Conservation (phyloP, 2,113 vertebrate genomes). For the Gadus chalcogrammus region DNA sequence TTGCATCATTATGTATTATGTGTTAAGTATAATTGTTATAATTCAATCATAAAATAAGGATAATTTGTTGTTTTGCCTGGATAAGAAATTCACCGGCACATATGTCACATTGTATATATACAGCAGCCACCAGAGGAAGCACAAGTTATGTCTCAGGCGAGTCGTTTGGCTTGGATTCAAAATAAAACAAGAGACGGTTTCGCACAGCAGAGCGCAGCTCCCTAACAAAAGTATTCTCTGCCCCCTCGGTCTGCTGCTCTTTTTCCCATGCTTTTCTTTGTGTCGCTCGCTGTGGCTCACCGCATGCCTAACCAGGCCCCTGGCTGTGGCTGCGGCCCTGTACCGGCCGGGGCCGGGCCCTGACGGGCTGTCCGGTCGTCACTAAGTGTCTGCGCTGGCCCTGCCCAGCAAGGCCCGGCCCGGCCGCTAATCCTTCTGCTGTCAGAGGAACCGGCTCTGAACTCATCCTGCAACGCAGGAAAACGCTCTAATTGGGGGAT, state of each 20-base stretch:
- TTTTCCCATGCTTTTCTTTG: conserved; percentile 68
- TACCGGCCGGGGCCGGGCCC: conserved; percentile 44
- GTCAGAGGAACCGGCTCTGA: conserved; percentile 72
- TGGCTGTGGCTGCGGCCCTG: conserved; percentile 45
- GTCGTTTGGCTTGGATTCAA: background rate
- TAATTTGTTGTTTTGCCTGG: no score
- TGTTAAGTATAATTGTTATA: no score
- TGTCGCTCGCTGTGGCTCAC: conserved; percentile 54
- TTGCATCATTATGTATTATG: no score
- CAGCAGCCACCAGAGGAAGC: background rate
- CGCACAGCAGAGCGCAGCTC: background rate
- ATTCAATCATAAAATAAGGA: no score
- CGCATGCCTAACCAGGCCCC: conserved; percentile 64
- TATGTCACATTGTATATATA: no score
- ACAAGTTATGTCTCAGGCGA: background rate
- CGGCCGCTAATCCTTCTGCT: conserved; percentile 70
- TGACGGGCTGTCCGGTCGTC: conserved; percentile 62
- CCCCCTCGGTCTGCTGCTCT: conserved; percentile 37
- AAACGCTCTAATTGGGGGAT: conserved; percentile 81
- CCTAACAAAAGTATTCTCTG: background rate
- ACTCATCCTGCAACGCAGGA: conserved; percentile 75
- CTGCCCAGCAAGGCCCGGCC: conserved; percentile 36
- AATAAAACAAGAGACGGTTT: conserved; percentile 1
- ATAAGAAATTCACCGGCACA: no score
- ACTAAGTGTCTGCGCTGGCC: conserved; percentile 63